Base-by-base conservation (phyloP, 2,797 vertebrate species). In the Vespertilio murinus region DNA sequence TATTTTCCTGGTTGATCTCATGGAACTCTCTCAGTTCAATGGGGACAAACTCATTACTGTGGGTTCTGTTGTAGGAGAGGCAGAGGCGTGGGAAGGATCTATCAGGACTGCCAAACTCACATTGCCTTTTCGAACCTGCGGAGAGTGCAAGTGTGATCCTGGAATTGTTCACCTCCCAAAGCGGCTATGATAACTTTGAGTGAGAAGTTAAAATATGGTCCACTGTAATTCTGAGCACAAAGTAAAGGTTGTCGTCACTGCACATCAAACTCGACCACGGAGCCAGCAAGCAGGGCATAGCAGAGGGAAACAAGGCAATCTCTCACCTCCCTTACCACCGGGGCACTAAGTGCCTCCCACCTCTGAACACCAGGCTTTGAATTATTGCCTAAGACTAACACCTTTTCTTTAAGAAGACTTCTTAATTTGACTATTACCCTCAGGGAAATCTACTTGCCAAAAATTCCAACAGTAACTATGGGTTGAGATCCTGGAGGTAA, bases 391-490 rank as follows among this genome's bases (percentile, higher is more conserved):
- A 67, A 81, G 40, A 94, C 38, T 45, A 85, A 96, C 96, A 96
- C 96, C 88, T 96, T 96, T 92, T 88, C 94, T 96, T 95, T 91
- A 90, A 97, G 94, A 90, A 86, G 88, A 85, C 20, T 90, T 78
- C 95, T 93, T 96, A 94, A 96, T 95, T 95, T 97, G 94, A 90
- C 69, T 94, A 14, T 93, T 96, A 65, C 93, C 96, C 94, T 91
- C 45, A 74, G 96, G 97, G 85, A 96, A 95, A 83, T 94, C 79
- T 81, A 80, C 90, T 95, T 97, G 94, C 96, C 96, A 97, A 95
- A 96, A 95, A 96, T 97, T 97, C 96, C 95, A 93, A 78, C 93
- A 91, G 93, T 93, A 95, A 96, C 96, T 95, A 42, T 67, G 81
- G 59, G 80, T 73, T 95, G 90, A 94, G 88, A 95, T 96, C 82